Evolutionary conservation across 2,888 invertebrate genomes (phyloP).

Genomic region (Macropis europaea): DNA sequence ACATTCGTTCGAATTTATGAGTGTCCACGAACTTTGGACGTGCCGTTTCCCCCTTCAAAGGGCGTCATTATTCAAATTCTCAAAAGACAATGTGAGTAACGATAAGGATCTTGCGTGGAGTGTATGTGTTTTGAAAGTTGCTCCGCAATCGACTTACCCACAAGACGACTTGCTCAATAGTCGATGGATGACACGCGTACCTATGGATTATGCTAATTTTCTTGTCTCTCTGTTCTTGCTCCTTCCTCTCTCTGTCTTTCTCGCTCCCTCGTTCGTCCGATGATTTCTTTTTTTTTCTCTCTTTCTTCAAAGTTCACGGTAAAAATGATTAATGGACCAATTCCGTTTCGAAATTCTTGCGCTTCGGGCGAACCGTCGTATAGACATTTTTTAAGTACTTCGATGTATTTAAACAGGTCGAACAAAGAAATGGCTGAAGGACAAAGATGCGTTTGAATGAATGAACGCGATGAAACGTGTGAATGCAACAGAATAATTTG

Average conservation of each 20-base stretch:
- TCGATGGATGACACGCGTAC: conserved; percentile 61
- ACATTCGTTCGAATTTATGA: no score
- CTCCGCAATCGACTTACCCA: conserved; percentile 6
- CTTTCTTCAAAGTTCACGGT: conserved; percentile 40
- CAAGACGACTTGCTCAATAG: conserved; percentile 59
- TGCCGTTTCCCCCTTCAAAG: no score
- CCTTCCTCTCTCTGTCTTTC: conserved; percentile 20
- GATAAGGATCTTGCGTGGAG: neutral
- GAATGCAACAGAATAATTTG: neutral
- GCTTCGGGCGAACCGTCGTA: conserved; percentile 3
- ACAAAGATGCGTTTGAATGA: neutral
- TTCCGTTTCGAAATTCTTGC: conserved; percentile 63
- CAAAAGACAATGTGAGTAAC: neutral
- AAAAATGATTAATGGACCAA: conserved; percentile 66
- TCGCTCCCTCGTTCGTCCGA: conserved; percentile 12
- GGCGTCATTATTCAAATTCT: no score
- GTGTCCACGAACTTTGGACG: no score
- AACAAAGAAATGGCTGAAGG: neutral
- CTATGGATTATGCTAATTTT: conserved; percentile 70
- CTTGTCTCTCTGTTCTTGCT: conserved; percentile 37
- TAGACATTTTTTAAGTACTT: neutral
- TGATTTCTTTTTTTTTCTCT: conserved; percentile 48
- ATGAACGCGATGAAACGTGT: neutral
- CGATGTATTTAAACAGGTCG: neutral
- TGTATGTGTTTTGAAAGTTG: conserved; percentile 5